Evolutionary conservation across 2,888 invertebrate genomes (phyloP).

Genomic region (Koerneria pararmatus): DNA sequence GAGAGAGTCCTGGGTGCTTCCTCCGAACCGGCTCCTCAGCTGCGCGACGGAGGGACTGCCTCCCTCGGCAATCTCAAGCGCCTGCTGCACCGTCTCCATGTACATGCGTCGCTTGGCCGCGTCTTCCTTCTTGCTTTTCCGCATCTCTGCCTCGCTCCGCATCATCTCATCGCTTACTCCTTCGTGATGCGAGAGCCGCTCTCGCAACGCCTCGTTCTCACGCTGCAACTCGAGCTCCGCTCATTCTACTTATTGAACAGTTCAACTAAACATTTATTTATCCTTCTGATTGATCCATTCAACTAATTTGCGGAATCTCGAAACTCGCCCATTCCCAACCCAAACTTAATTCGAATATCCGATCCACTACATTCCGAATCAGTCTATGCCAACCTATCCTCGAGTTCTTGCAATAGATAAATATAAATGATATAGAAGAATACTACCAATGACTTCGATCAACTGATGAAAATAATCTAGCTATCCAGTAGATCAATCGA

Average conservation of each 20-base stretch:
- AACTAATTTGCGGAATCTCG: no score
- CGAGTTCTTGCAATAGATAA: no score
- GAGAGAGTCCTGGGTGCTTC: neutral
- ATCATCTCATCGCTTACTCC: constrained; percentile 32
- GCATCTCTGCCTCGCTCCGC: constrained; percentile 28
- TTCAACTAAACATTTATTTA: neutral
- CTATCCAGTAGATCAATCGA: no score
- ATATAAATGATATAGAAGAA: no score
- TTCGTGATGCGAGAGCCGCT: constrained; percentile 38
- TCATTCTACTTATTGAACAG: neutral
- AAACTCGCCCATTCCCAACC: no score
- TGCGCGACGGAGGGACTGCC: constrained; percentile 22
- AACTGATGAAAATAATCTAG: no score
- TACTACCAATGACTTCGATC: no score
- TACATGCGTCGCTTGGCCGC: neutral
- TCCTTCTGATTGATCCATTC: neutral
- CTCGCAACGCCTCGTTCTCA: constrained; percentile 36
- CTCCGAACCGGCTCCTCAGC: constrained; percentile 11
- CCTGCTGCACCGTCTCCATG: neutral
- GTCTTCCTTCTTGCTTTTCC: constrained; percentile 13
- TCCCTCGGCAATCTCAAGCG: constrained; percentile 11
- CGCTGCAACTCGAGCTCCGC: constrained; percentile 28
- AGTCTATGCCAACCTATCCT: no score
- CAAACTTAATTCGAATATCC: no score
- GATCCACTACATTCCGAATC: no score